phyloP scores from a whole-genome alignment of 2,797 vertebrate genomes.

The Chlorospingus semifuscus region DNA sequence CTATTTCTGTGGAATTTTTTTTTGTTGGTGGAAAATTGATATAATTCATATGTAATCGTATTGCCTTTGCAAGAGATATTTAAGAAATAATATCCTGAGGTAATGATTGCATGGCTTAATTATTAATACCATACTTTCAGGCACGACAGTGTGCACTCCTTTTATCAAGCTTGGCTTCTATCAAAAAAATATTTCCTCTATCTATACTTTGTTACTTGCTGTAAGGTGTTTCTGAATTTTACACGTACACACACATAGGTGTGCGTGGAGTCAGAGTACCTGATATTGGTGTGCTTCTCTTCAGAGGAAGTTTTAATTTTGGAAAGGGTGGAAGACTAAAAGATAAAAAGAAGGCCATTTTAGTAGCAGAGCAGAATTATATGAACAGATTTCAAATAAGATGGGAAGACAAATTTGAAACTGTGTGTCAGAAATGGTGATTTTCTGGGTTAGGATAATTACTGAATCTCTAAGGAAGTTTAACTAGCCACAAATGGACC shows the following conservation, averaged over 20 bases:
- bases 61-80: slow-evolving; percentile 83
- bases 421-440: neutral
- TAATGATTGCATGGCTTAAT: slow-evolving; percentile 80
- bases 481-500: neutral
- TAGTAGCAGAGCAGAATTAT: neutral
- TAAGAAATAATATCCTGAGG: slow-evolving; percentile 84
- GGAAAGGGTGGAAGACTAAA: neutral
- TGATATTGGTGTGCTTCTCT: neutral
- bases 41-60: slow-evolving; percentile 84
- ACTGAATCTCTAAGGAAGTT: neutral
- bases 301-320: neutral
- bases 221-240: neutral
- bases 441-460: neutral
- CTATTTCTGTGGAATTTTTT: slow-evolving; percentile 81
- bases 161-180: slow-evolving; percentile 41
- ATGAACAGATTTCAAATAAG: neutral
- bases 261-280: neutral
- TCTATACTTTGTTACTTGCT: neutral
- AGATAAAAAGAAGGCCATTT: neutral
- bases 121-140: slow-evolving; percentile 76
- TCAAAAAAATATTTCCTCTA: slow-evolving; percentile 53
- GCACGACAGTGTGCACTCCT: slow-evolving; percentile 27
- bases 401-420: neutral
- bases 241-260: fast-evolving
- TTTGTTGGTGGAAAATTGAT: slow-evolving; percentile 84